Percentiles rank a stretch among this genome's conserved stretches.
phyloP scores from a whole-genome alignment of 2,113 vertebrate genomes.

The Oncorhynchus mykiss region DNA sequence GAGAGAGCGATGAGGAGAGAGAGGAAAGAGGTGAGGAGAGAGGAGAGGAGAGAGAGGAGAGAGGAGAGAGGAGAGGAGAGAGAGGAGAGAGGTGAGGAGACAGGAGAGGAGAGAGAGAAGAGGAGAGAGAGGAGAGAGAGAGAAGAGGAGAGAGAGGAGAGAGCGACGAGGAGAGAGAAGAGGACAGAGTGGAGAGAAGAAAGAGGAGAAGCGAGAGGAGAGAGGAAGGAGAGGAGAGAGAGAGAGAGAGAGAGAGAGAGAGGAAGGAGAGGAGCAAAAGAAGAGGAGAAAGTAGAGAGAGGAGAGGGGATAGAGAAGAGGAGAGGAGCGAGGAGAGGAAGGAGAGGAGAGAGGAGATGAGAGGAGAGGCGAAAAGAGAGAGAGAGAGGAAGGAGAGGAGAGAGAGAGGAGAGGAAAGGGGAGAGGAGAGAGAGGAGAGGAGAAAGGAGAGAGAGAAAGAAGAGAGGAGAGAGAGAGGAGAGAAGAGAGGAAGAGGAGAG shows the following conservation, averaged over 20 bases:
- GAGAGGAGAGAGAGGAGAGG: not conserved
- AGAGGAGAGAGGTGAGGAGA: too few relatives aligned
- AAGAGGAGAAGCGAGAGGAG: not conserved
- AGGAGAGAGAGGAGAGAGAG: not conserved
- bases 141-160: not conserved
- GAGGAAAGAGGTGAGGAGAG: too few relatives aligned
- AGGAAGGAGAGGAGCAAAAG: too few relatives aligned
- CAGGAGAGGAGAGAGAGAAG: not conserved
- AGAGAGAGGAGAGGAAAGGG: not conserved
- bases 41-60: constrained; percentile 23
- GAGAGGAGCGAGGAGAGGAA: constrained; percentile 23
- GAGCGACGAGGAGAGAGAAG: constrained; percentile 26
- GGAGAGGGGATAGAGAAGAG: too few relatives aligned
- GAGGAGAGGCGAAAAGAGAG: too few relatives aligned
- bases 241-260: too few relatives aligned
- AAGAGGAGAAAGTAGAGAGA: too few relatives aligned
- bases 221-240: not conserved
- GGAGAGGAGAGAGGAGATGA: not conserved
- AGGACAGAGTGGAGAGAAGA: not conserved
- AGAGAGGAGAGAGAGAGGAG: too few relatives aligned
- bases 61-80: not conserved
- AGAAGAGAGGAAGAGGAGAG: too few relatives aligned
- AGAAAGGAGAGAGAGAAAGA: too few relatives aligned
- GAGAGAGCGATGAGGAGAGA: not conserved
- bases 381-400: not conserved